These are phyloP conservation scores for Tetraneura akinire DNA, from an alignment of 1,140 invertebrate genomes.

Conservation along the genomic window DNA sequence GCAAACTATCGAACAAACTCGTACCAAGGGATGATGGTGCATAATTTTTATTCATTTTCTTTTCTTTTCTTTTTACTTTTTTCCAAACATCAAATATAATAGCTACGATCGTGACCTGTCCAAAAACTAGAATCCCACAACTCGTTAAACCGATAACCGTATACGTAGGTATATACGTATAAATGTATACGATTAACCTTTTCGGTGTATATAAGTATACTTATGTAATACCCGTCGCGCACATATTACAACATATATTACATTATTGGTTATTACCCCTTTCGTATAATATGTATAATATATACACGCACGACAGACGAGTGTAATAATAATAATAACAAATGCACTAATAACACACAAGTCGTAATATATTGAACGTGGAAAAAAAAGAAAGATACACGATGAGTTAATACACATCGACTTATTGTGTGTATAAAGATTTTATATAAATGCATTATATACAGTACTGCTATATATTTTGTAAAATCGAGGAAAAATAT, in stretches of 20 bases:
- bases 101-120: constrained; percentile 49
- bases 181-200: constrained; percentile 48
- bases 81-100: constrained; percentile 51
- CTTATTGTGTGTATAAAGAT: no score
- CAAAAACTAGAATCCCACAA: constrained; percentile 48
- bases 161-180: not conserved
- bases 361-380: no score
- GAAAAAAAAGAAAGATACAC: no score
- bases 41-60: constrained; percentile 27
- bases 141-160: constrained; percentile 43
- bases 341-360: no score
- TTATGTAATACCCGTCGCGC: not conserved
- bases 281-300: no score
- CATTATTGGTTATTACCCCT: no score
- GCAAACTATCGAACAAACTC: constrained; percentile 44
- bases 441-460: no score
- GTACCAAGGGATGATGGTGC: constrained; percentile 51
- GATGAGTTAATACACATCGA: no score
- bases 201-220: not conserved
- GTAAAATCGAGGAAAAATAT: no score
- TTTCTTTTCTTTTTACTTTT: constrained; percentile 31
- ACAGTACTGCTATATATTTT: no score
- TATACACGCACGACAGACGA: not conserved
- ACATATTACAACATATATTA: no score
- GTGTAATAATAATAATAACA: constrained; percentile 14